These are phyloP conservation scores for Heliconius aoede DNA, from an alignment of 2,888 invertebrate genomes.

Conservation along the genomic window DNA sequence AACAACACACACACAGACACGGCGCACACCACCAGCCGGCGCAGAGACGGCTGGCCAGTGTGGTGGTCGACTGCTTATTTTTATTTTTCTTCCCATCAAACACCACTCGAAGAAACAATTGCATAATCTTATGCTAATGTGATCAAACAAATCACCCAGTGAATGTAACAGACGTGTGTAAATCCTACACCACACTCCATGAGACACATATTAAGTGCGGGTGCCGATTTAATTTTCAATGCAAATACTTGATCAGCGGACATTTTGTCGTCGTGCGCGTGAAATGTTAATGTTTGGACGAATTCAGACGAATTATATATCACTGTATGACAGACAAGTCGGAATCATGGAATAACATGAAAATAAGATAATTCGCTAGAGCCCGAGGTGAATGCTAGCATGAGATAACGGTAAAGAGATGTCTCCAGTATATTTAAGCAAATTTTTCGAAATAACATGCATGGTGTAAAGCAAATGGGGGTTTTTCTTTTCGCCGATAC, in stretches of 20 bases:
- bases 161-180: slow-evolving; percentile 19
- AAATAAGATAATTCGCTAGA: slow-evolving; percentile 74
- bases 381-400: slow-evolving; percentile 69
- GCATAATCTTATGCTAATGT: slow-evolving; percentile 15
- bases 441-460: slow-evolving; percentile 70
- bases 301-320: slow-evolving; percentile 42
- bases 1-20: slow-evolving; percentile 65
- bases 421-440: slow-evolving; percentile 76
- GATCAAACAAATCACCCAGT: slow-evolving; percentile 13
- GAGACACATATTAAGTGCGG: slow-evolving; percentile 25
- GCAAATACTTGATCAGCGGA: slow-evolving; percentile 53
- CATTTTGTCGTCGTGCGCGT: slow-evolving; percentile 55
- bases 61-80: slow-evolving; percentile 54
- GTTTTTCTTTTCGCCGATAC: slow-evolving; percentile 8
- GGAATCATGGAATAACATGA: slow-evolving; percentile 66
- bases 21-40: slow-evolving; percentile 62
- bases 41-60: slow-evolving; percentile 54
- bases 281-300: slow-evolving; percentile 57
- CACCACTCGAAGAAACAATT: slow-evolving; percentile 4
- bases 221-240: slow-evolving; percentile 41
- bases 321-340: slow-evolving; percentile 50
- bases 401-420: slow-evolving; percentile 70
- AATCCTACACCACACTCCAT: slow-evolving; percentile 2
- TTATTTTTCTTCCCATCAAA: slow-evolving; percentile 33
- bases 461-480: no score